These are phyloP conservation scores for Haliclona indistincta DNA, from an alignment of 37 sponge, comb jelly and placozoan genomes.

Conservation along the genomic window DNA sequence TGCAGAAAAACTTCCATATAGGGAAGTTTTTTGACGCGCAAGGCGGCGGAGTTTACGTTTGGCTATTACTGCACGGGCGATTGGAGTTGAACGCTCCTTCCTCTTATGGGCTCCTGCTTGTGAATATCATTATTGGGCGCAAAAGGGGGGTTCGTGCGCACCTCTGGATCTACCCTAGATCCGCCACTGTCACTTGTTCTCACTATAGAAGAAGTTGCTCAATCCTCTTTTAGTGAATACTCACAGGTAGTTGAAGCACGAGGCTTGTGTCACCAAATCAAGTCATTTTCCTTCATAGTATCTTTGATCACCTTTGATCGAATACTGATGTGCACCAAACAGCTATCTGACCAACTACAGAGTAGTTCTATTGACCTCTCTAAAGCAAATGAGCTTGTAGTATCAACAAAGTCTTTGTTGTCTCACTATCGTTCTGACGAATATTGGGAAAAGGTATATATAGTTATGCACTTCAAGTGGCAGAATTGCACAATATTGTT, in stretches of 20 bases:
- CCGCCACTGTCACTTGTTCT: constrained; percentile 17
- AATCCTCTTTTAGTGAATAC: background rate
- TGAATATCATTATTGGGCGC: no score
- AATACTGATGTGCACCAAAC: constrained; percentile 21
- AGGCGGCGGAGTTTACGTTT: no score
- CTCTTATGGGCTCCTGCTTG: no score
- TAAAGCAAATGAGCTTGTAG: background rate
- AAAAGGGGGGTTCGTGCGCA: no score
- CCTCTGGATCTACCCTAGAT: no score
- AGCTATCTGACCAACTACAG: constrained; percentile 47
- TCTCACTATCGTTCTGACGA: background rate
- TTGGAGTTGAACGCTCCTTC: no score
- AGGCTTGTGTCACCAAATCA: constrained; percentile 23
- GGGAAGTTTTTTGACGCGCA: no score
- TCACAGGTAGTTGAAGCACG: constrained; percentile 38
- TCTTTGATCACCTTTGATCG: constrained; percentile 20
- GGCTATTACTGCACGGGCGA: no score
- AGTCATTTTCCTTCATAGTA: constrained; percentile 21
- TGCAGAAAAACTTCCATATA: no score
- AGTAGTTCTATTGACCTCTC: background rate
- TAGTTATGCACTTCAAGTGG: background rate
- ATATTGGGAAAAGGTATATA: background rate
- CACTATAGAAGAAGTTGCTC: constrained; percentile 21
- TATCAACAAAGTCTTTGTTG: background rate
- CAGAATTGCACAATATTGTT: background rate